Base-by-base conservation (phyloP, 2,797 vertebrate genomes). In the Coilia nasus region DNA sequence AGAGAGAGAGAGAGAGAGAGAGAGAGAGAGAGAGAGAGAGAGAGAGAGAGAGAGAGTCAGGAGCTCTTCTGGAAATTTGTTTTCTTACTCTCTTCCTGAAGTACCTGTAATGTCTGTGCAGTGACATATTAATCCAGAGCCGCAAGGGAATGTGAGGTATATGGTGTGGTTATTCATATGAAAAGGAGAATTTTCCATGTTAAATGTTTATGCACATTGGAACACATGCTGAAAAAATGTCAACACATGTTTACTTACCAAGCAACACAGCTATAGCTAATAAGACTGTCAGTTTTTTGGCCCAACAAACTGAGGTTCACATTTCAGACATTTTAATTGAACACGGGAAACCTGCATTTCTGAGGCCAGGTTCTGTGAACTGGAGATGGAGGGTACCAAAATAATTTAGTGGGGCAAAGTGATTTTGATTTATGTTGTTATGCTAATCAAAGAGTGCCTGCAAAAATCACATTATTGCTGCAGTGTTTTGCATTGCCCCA, bases 361-460 rank as follows among this genome's bases (percentile, higher is more conserved):
- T 44, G 35, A 44, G 17, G 31, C 35, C 35, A 2, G 71, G 19
- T 19, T 78, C 71, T 19, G 35, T 78, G 35, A 78, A 44, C 19
- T 17, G 17, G 15, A 21, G 31, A 44, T 44, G 71, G 71, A 21
- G 35, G 71, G 31, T 15, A 78, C 31, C 71, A 78, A 21, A 6
- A 41, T 35, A 78, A 44, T 78, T 44, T 41, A 78, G 64, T 78
- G 31, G 35, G 35, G 71, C 31, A 35, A 41, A 41, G 6, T 19
- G 5, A 31, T 11, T 78, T 78, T 41, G 17, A 78, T 78, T 78
- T 21, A 28, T 71, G 28, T 71, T 67, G 7, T 67, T 71, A 28
- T 71, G 25, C 71, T 78, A 78, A 78, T 78, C 35, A 78, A 78
- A 78, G 67, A 75, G 71, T 78, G 71, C 19, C 19, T 78, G 17